Base-by-base conservation (phyloP, 2,113 vertebrate species). In the Xyrauchen texanus region DNA sequence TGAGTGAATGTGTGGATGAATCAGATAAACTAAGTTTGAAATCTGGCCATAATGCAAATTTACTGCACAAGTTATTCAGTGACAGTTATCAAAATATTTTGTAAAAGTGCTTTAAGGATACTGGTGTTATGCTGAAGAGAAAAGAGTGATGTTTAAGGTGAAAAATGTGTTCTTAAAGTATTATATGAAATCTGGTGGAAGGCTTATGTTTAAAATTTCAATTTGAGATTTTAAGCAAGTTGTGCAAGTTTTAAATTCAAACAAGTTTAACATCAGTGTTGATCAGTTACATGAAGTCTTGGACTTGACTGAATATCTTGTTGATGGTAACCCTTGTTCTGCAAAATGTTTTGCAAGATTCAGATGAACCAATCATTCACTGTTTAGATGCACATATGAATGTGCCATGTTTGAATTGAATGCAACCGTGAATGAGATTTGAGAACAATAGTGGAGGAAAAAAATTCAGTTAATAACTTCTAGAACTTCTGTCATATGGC, bases 51-150 rank as follows among this genome's bases (percentile, higher is more conserved):
- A 60, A 63, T 74, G 72, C 58, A 74, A 60, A 74, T 74, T 74
- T 74, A 74, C 72, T 49, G 16, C 58, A 1, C 42, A 51, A 74
- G 57, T 74, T 74, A 34, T 49, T 62, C 46, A 21, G 45, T 74
- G 72, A 74, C 72, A 74, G 72, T 74, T 74, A 51, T 74, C 72
- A 74, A 74, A 74, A 74, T 74, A 74, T 74, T 74, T 74, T 58
- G 58, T 46, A 8, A 10, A 12, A 51, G 57, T 51, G n/a, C 15
- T 6, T 60, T 6, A 7, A n/a, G n/a, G n/a, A 73, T 47, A 61
- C 58, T 62, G 60, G 63, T 46, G 57, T 74, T 74, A 63, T 8
- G 7, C 51, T 68, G 34, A 81, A 82, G 80, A 82, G 85, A 83
- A 76, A 51, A 51, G 12, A 6, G 44, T 68, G 7, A 15, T 64